A percentile compares a stretch with the other conserved stretches of the same genome.
Evolutionary conservation across 2,113 vertebrate species (phyloP).

Genomic region (Thymallus thymallus): DNA sequence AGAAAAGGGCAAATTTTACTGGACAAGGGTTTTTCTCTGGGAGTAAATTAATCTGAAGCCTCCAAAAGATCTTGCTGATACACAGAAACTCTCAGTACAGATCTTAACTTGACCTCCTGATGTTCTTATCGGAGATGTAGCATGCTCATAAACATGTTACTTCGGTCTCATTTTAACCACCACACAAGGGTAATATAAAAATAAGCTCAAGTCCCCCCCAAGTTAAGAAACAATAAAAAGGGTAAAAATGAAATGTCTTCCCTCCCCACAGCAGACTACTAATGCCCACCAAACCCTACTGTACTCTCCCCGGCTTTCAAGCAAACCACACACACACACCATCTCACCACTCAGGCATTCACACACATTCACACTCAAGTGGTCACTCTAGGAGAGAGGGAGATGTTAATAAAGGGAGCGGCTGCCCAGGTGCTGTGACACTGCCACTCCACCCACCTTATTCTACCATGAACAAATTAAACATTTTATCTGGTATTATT

Average conservation of each 20-base stretch:
- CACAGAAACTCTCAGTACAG: conserved; percentile 23
- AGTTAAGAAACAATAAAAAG: conserved; percentile 52
- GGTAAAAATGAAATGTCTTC: conserved; percentile 55
- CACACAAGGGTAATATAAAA: conserved; percentile 57
- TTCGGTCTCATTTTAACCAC: conserved; percentile 41
- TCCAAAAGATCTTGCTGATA: conserved; percentile 57
- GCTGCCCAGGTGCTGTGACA: conserved; percentile 46
- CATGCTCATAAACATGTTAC: conserved; percentile 41
- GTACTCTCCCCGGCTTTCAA: conserved; percentile 62
- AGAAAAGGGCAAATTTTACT: too few relatives aligned
- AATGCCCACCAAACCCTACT: conserved; percentile 49
- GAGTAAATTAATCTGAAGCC: conserved; percentile 53
- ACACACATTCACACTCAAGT: neutral
- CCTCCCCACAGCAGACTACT: conserved; percentile 50
- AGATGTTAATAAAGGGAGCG: conserved; percentile 62
- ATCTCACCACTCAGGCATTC: neutral
- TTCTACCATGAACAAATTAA: conserved; percentile 69
- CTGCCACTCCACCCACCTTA: conserved; percentile 47
- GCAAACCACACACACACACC: conserved; percentile 32
- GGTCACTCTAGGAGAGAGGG: conserved; percentile 67
- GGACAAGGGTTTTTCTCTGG: conserved; percentile 60
- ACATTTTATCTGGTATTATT: conserved; percentile 67
- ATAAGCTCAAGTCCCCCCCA: conserved; percentile 48
- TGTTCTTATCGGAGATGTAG: conserved; percentile 26
- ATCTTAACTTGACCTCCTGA: conserved; percentile 30